Evolutionary conservation across 2,113 vertebrate species (phyloP).

Genomic region (Scortum barcoo): DNA sequence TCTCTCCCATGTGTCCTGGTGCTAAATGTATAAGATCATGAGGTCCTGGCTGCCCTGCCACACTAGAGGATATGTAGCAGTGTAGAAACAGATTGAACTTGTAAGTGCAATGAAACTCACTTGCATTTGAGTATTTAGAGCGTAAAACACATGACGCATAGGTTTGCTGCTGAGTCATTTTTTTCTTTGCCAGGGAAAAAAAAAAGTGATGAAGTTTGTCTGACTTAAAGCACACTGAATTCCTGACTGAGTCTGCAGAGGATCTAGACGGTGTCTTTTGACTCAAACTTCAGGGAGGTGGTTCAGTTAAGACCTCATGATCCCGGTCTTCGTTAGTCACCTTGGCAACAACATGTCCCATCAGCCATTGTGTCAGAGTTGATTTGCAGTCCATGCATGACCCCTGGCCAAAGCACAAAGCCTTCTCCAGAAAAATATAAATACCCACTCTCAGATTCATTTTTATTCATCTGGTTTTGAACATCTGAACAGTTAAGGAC

Average conservation of each 20-base stretch:
- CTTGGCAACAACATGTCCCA: slow-evolving; percentile 49
- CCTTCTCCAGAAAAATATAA: not conserved
- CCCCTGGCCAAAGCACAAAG: slow-evolving; percentile 49
- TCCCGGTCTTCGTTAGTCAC: slow-evolving; percentile 56
- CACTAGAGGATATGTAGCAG: not conserved
- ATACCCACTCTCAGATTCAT: not conserved
- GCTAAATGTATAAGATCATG: slow-evolving; percentile 51
- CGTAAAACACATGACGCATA: slow-evolving; percentile 16
- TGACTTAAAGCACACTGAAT: slow-evolving; percentile 13
- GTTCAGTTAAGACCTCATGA: slow-evolving; percentile 49
- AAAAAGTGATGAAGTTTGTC: slow-evolving; percentile 3
- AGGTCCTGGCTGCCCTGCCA: slow-evolving; percentile 28
- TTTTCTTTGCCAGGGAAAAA: not conserved
- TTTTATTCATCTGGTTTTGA: slow-evolving; percentile 13
- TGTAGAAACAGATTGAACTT: not conserved
- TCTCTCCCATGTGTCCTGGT: slow-evolving; percentile 21
- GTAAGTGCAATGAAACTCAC: not conserved
- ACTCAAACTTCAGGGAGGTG: slow-evolving; percentile 19
- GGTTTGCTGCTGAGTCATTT: slow-evolving; percentile 27
- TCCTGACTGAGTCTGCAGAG: slow-evolving; percentile 21
- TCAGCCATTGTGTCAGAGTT: slow-evolving; percentile 53
- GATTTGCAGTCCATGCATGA: slow-evolving; percentile 40
- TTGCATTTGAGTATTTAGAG: slow-evolving; percentile 16
- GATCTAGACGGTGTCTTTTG: not conserved
- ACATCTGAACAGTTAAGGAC: not conserved